Conservation (phyloP, 2,113 vertebrate genomes). For the Dasyurus viverrinus region DNA sequence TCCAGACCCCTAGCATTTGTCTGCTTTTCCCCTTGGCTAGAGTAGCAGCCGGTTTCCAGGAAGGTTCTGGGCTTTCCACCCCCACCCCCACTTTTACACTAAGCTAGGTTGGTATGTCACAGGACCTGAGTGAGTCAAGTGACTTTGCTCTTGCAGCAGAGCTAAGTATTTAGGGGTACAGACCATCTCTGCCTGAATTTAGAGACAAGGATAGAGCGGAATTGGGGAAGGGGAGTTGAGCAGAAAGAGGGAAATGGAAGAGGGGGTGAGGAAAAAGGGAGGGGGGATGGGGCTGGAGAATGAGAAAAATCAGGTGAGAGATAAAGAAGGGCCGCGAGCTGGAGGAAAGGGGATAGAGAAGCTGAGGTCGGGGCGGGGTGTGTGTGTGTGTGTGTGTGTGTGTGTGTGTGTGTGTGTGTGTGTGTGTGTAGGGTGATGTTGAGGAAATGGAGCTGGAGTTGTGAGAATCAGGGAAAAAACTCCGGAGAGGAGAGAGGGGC, state of each 20-base stretch:
- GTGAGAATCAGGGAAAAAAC: neutral
- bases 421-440: neutral
- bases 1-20: neutral
- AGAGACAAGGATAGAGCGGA: neutral
- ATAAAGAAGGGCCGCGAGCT: neutral
- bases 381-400: no score
- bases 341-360: neutral
- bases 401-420: no score
- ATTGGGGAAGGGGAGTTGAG: neutral
- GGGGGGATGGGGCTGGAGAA: neutral
- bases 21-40: neutral
- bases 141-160: constrained; percentile 2
- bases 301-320: neutral
- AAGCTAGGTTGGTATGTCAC: constrained; percentile 47
- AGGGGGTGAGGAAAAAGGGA: neutral
- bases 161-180: neutral
- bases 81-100: neutral
- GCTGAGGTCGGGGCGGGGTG: no score
- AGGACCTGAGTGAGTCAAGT: neutral
- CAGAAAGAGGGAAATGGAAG: neutral
- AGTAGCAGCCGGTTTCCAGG: constrained; percentile 37
- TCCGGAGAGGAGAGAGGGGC: neutral
- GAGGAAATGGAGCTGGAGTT: neutral
- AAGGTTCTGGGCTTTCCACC: constrained; percentile 1
- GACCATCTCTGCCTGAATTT: neutral